Evolutionary conservation across 2,113 vertebrate species (phyloP).

Genomic region (Ammodramus savannarum): DNA sequence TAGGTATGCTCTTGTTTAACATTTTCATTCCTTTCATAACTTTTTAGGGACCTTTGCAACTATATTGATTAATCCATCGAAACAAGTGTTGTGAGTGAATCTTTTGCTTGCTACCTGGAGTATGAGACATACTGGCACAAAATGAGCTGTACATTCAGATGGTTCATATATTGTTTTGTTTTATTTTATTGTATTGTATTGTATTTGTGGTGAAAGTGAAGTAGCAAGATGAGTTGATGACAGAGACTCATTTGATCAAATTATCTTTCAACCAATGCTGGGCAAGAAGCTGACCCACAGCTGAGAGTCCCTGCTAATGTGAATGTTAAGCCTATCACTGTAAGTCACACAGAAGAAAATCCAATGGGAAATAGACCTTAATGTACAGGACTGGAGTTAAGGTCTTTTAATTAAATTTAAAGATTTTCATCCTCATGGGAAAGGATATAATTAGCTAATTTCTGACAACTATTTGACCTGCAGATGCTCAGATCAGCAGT

Average conservation of each 20-base stretch:
- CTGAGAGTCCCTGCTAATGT: slow-evolving; percentile 6
- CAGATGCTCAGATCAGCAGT: slow-evolving; percentile 66
- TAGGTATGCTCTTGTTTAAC: slow-evolving; percentile 23
- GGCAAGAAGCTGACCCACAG: slow-evolving; percentile 3
- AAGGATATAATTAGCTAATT: slow-evolving; percentile 74
- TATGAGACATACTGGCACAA: background rate
- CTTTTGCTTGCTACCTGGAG: background rate
- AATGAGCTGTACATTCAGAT: slow-evolving; percentile 40
- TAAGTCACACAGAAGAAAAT: slow-evolving; percentile 47
- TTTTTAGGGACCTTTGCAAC: slow-evolving; percentile 33
- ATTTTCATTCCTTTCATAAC: slow-evolving; percentile 15
- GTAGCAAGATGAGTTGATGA: background rate
- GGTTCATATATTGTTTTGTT: background rate
- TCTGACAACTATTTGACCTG: slow-evolving; percentile 68
- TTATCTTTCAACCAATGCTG: background rate
- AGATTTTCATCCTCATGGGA: slow-evolving; percentile 68
- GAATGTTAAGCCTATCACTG: slow-evolving; percentile 25
- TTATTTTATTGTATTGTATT: background rate
- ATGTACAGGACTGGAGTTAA: slow-evolving; percentile 62
- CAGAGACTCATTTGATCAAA: slow-evolving; percentile 28
- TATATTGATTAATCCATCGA: slow-evolving; percentile 52
- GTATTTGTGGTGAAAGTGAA: background rate
- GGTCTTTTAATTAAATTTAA: slow-evolving; percentile 78
- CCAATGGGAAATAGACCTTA: slow-evolving; percentile 54
- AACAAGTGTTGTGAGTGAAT: slow-evolving; percentile 38